Base-by-base conservation (phyloP, 2,113 vertebrate species). In the Onychostoma macrolepis region DNA sequence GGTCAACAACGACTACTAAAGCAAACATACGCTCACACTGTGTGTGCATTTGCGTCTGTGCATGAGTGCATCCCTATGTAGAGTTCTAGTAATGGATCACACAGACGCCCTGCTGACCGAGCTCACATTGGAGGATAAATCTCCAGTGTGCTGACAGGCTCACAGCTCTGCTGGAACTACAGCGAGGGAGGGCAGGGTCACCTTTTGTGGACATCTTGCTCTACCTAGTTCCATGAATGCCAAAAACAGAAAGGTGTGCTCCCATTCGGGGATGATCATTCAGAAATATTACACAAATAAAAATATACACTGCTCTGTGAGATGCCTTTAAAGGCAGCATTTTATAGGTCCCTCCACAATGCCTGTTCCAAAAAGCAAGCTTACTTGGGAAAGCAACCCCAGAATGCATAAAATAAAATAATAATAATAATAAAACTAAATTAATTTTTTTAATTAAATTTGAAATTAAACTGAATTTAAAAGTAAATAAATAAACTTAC, bases 141-240 rank as follows among this genome's bases (percentile, higher is more conserved):
- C 1, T 15, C 26, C 43, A 82, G 65, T 79, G 72, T 85, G 81
- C 83, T 63, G 83, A 89, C 4, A 0, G 77, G 41, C 87, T 21
- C 75, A 26, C 84, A 89, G 78, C 75, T 81, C 41, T 63, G 80
- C 72, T 82, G 87, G 83, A 50, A 90, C 19, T 38, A 80, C 53
- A 61, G 53, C n/a, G 21, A 26, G 58, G 56, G 38, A 11, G 56
- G 36, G 45, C n/a, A n/a, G 21, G 36, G 79, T 8, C 53, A 38
- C 15, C 24, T 67, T 71, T 67, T 83, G 81, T 71, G 61, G 21
- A 83, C 61, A 50, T 45, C 43, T 50, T 9, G 15, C 72, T 74
- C 21, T 67, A 84, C 41, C 9, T 50, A 30, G 15, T 36, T 56
- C 6, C 2, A 74, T 56, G 43, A 83, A 71, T 2, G 43, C 30